Percentiles rank a stretch among this genome's conserved stretches.
Evolutionary conservation across 1,140 invertebrate species (phyloP).

Genomic region (Littorina saxatilis): DNA sequence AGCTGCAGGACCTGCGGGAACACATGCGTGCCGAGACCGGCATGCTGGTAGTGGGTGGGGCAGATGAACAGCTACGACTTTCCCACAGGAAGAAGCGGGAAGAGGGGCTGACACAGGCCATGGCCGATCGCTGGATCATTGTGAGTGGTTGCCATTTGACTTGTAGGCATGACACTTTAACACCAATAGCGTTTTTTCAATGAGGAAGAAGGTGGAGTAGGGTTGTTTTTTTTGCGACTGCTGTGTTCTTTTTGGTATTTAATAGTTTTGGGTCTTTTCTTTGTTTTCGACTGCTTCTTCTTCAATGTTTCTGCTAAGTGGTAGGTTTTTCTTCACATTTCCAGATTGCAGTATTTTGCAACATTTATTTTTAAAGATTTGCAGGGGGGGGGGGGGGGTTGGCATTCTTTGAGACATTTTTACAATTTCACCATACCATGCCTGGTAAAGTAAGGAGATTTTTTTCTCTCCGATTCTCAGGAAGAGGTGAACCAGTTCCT

Average conservation of each 20-base stretch:
- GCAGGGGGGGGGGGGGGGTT: too few relatives aligned
- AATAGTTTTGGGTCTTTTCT: neutral
- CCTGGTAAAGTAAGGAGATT: neutral
- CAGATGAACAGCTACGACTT: slow-evolving; percentile 86
- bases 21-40: slow-evolving; percentile 86
- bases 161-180: too few relatives aligned
- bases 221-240: neutral
- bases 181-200: neutral
- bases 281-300: neutral
- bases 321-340: neutral
- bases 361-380: too few relatives aligned
- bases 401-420: too few relatives aligned
- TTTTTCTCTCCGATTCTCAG: slow-evolving; percentile 45
- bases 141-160: slow-evolving; percentile 50
- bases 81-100: slow-evolving; percentile 82
- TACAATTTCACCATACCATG: too few relatives aligned
- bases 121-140: slow-evolving; percentile 87
- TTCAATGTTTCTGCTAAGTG: too few relatives aligned
- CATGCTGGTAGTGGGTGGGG: slow-evolving; percentile 88
- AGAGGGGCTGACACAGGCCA: slow-evolving; percentile 87
- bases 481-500: slow-evolving; percentile 72
- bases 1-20: slow-evolving; percentile 86
- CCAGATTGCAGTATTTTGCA: neutral
- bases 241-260: neutral
- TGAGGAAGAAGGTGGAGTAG: neutral